phyloP scores from a whole-genome alignment of 37 sponge, comb jelly and placozoan species.

The Haliclona indistincta region DNA sequence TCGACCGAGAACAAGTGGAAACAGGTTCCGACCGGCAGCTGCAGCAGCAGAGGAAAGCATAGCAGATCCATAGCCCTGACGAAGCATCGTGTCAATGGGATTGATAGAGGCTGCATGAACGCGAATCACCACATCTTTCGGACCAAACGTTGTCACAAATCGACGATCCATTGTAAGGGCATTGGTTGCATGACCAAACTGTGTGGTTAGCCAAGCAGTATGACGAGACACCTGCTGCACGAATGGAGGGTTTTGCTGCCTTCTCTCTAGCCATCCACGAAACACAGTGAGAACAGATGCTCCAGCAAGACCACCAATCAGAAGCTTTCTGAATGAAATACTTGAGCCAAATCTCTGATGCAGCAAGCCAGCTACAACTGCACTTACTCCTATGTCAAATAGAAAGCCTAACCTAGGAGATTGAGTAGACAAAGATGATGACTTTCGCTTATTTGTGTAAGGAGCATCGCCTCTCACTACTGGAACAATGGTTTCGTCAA shows the following conservation, averaged over 20 bases:
- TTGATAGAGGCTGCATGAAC: slow-evolving; percentile 76
- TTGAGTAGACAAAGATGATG: too few relatives aligned
- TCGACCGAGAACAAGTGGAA: slow-evolving; percentile 77
- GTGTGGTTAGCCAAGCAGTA: slow-evolving; percentile 26
- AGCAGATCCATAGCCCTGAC: slow-evolving; percentile 48
- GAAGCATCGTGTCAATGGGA: slow-evolving; percentile 60
- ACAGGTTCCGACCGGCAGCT: background rate
- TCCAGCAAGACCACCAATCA: slow-evolving; percentile 28
- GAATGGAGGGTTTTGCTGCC: background rate
- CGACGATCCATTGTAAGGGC: slow-evolving; percentile 43
- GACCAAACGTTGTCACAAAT: slow-evolving; percentile 38
- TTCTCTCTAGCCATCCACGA: background rate
- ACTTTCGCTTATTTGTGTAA: slow-evolving; percentile 9
- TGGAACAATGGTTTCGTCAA: slow-evolving; percentile 31
- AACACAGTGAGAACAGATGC: slow-evolving; percentile 20
- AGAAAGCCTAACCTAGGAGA: slow-evolving; percentile 27
- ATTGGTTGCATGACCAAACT: slow-evolving; percentile 40
- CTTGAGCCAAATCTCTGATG: slow-evolving; percentile 1
- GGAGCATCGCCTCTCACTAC: slow-evolving; percentile 33
- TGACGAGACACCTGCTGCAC: slow-evolving; percentile 57
- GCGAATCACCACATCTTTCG: slow-evolving; percentile 73
- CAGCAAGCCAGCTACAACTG: too few relatives aligned
- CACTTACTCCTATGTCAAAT: slow-evolving; percentile 13
- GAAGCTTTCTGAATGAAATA: background rate
- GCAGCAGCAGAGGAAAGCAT: slow-evolving; percentile 1